Conservation (phyloP, 2,113 vertebrate genomes). For the Raja brachyura region DNA sequence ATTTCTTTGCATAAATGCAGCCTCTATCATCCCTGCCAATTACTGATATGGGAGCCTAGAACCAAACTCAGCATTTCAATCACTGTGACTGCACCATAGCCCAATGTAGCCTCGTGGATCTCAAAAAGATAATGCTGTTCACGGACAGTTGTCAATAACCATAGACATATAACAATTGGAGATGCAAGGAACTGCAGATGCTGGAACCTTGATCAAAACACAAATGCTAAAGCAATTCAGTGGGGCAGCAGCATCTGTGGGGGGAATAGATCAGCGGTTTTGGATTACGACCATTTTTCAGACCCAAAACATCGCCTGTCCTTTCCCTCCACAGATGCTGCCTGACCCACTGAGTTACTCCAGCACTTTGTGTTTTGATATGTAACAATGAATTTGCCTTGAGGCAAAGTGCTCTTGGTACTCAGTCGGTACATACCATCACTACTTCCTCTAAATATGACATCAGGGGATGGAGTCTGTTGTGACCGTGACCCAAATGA, state of each 20-base stretch:
- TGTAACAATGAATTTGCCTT: background rate
- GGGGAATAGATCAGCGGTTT: too few species aligned
- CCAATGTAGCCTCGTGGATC: too few species aligned
- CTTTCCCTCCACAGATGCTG: too few species aligned
- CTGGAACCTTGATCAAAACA: too few species aligned
- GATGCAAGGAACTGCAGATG: too few species aligned
- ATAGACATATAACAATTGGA: too few species aligned
- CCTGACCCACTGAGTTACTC: too few species aligned
- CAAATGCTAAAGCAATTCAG: too few species aligned
- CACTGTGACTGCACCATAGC: background rate
- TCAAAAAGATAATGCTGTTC: background rate
- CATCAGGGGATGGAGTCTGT: constrained; percentile 93
- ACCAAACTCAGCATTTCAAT: background rate
- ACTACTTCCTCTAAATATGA: constrained; percentile 83
- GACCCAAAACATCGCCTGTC: too few species aligned
- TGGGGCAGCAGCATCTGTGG: too few species aligned
- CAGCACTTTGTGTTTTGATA: too few species aligned
- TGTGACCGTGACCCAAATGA: constrained; percentile 90
- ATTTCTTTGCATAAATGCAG: background rate
- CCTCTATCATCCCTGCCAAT: background rate
- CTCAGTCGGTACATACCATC: constrained; percentile 70
- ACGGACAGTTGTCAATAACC: background rate
- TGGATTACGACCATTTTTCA: too few species aligned
- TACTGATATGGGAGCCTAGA: background rate
- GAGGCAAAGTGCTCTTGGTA: background rate